These are phyloP conservation scores for Clytia hemisphaerica DNA, from an alignment of 30 jellyfish, hydroid and myxozoan genomes.

Conservation along the genomic window DNA sequence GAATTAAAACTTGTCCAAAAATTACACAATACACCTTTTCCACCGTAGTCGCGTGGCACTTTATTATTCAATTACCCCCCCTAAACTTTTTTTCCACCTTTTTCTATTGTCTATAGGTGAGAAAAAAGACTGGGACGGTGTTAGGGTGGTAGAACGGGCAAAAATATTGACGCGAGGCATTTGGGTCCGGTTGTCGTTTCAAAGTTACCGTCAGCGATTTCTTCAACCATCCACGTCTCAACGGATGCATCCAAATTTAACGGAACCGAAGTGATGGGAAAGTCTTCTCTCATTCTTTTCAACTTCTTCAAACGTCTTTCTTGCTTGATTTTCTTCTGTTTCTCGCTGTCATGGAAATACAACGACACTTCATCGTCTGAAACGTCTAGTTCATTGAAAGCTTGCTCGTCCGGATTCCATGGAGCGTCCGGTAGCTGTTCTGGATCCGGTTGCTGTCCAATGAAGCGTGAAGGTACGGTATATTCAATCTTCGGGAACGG, in stretches of 20 bases:
- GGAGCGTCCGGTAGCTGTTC: constrained; percentile 84
- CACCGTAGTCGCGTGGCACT: too few species aligned
- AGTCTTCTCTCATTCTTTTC: constrained; percentile 40
- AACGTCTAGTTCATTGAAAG: constrained; percentile 18
- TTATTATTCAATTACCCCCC: too few species aligned
- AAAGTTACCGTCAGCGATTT: constrained; percentile 37
- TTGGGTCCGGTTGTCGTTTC: too few species aligned
- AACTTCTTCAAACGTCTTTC: constrained; percentile 47
- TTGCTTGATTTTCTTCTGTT: constrained; percentile 45
- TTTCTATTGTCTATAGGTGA: too few species aligned
- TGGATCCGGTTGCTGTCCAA: constrained; percentile 78
- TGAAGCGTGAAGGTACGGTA: constrained; percentile 76
- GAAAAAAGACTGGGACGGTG: too few species aligned
- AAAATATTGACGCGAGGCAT: too few species aligned
- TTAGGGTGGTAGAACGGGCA: too few species aligned
- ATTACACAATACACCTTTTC: too few species aligned
- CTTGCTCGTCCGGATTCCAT: constrained; percentile 67
- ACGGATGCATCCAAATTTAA: constrained; percentile 40
- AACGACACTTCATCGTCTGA: constrained; percentile 48
- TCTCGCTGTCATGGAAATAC: constrained; percentile 56
- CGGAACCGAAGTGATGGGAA: constrained; percentile 48
- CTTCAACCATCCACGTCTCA: constrained; percentile 31
- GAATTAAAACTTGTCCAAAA: too few species aligned
- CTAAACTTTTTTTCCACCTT: too few species aligned
- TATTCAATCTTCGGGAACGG: constrained; percentile 66